Conservation (phyloP, 2,113 vertebrate genomes). For the Sinocyclocheilus maitianheensis region DNA sequence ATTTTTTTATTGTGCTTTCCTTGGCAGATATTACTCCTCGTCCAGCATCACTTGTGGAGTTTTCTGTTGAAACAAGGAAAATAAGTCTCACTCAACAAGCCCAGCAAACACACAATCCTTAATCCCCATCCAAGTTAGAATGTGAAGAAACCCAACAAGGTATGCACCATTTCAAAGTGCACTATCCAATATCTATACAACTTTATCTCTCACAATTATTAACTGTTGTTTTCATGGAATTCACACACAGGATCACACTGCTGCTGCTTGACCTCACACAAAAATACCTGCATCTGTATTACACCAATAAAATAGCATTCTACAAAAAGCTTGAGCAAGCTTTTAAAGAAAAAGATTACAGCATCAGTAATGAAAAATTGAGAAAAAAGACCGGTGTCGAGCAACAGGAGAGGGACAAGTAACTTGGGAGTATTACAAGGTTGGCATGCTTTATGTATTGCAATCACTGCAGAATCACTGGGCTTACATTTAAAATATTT, state of each 20-base stretch:
- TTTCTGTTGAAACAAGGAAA: background rate
- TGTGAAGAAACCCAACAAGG: background rate
- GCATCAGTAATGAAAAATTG: background rate
- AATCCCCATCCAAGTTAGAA: background rate
- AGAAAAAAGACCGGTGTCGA: background rate
- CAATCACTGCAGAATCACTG: too few species aligned
- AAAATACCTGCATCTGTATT: background rate
- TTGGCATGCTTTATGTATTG: background rate
- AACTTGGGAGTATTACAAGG: background rate
- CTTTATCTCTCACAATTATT: background rate
- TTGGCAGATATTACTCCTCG: background rate
- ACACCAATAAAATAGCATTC: background rate
- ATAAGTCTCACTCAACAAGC: background rate
- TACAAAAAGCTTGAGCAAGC: background rate
- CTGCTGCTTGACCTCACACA: too few species aligned
- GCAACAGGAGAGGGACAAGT: background rate
- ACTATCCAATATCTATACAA: background rate
- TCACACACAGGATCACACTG: too few species aligned
- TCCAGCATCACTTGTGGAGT: background rate
- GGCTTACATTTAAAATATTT: too few species aligned
- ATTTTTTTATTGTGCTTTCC: too few species aligned
- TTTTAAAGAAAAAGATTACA: background rate
- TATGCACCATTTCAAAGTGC: background rate
- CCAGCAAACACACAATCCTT: background rate
- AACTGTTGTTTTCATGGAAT: background rate